Conservation (phyloP, 2,797 vertebrate genomes). For the Prunella strophiata region DNA sequence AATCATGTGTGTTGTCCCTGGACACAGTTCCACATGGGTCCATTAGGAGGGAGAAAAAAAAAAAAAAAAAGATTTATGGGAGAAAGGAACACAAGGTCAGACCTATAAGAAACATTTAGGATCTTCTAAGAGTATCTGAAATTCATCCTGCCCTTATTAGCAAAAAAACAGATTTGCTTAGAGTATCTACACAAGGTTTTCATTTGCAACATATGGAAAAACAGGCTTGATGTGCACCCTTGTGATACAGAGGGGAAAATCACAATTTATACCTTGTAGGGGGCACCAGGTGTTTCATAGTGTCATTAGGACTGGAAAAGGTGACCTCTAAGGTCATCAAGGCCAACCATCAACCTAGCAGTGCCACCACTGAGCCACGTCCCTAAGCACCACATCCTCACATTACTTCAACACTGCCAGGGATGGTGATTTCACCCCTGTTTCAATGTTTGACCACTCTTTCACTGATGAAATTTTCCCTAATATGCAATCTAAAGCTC, state of each 20-base stretch:
- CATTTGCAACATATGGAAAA: background rate
- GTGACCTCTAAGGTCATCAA: no score
- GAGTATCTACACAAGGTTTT: background rate
- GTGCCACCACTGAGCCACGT: no score
- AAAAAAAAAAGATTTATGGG: background rate
- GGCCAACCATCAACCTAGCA: background rate
- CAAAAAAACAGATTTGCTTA: background rate
- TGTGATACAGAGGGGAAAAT: background rate
- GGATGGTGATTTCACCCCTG: background rate
- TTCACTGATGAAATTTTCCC: background rate
- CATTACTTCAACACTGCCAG: rapidly evolving
- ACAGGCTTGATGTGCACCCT: background rate
- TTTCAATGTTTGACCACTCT: background rate
- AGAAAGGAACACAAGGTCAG: background rate
- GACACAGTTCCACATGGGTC: background rate
- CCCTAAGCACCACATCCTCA: no score
- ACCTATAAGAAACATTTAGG: background rate
- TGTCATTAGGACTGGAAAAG: background rate
- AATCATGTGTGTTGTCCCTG: background rate
- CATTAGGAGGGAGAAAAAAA: no score
- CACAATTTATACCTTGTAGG: background rate
- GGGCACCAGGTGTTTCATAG: background rate
- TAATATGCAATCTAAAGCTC: background rate
- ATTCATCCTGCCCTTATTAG: background rate
- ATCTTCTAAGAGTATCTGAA: background rate